phyloP scores from a whole-genome alignment of 2,113 vertebrate genomes.

The Orientallactaga bullata region DNA sequence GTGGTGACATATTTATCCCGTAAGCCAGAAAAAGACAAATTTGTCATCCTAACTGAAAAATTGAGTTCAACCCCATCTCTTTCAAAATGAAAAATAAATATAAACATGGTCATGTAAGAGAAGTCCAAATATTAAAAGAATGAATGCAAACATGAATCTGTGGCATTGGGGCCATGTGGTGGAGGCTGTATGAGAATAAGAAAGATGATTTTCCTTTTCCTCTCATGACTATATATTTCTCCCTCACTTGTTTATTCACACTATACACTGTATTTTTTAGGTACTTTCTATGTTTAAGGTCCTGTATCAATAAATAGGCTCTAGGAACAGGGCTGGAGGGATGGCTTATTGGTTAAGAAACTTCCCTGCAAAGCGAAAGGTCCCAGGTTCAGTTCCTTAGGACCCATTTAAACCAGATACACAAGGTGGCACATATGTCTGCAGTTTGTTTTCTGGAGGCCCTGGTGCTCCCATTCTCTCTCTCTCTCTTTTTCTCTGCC shows the following conservation, averaged over 20 bases:
- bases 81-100: slow-evolving; percentile 30
- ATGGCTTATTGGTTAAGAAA: no score
- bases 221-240: background rate
- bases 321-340: no score
- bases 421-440: no score
- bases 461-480: no score
- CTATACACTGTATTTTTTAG: background rate
- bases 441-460: no score
- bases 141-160: background rate
- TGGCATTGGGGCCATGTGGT: background rate
- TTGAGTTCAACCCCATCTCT: slow-evolving; percentile 43
- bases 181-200: background rate
- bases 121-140: background rate
- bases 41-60: slow-evolving; percentile 32
- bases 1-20: slow-evolving; percentile 15
- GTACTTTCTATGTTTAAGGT: background rate
- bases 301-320: background rate
- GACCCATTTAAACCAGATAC: no score
- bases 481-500: no score
- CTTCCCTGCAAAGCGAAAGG: no score
- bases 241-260: background rate
- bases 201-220: background rate
- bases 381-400: no score
- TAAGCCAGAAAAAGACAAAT: slow-evolving; percentile 10
- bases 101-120: background rate